Evolutionary conservation across 2,797 vertebrate genomes (phyloP), one percentile per base, ranked within the genome.

Genomic region (Echeneis naucrates): DNA sequence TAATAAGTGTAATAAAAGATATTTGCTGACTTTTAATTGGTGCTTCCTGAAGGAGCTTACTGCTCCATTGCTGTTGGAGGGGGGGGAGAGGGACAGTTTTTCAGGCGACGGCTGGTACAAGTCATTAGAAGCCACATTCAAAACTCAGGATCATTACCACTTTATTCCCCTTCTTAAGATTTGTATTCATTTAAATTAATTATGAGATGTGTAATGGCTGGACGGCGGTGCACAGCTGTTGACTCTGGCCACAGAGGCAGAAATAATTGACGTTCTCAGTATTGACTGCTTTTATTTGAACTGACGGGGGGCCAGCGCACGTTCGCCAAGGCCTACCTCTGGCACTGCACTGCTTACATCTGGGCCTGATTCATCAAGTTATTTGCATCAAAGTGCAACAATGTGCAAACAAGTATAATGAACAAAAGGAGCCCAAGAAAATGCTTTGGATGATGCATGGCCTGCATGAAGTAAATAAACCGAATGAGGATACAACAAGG

Each of bases 311-410:
- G 81, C 86, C 85, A 92, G 60, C 75, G 72, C 48, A 16, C 32
- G 74, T 66, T 78, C 87, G 81, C 63, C 79, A 80, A 80, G 83
- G 68, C 77, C 66, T 89, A 92, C 86, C 87, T 80, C 80, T 74
- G 87, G 80, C 70, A 89, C 69, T 79, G 81, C 74, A 78, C 23
- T 74, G 50, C 71, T 57, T 5, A 93, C 94, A 92, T 90, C 89
- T 94, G 87, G 90, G 81, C 88, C 82, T 89, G 74, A 92, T 93
- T 92, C 87, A 87, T 85, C 70, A 89, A 92, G 86, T 89, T 91
- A 91, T 89, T 93, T 89, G 73, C 66, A 77, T 62, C 74, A 69
- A 79, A 77, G 74, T 80, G 78, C 78, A 90, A 88, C 80, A 87
- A 88, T 51, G 76, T 90, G 81, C 90, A 91, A 93, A 92, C 85